Evolutionary conservation across 1,140 invertebrate genomes (phyloP).

Genomic region (Pomacea maculata): DNA sequence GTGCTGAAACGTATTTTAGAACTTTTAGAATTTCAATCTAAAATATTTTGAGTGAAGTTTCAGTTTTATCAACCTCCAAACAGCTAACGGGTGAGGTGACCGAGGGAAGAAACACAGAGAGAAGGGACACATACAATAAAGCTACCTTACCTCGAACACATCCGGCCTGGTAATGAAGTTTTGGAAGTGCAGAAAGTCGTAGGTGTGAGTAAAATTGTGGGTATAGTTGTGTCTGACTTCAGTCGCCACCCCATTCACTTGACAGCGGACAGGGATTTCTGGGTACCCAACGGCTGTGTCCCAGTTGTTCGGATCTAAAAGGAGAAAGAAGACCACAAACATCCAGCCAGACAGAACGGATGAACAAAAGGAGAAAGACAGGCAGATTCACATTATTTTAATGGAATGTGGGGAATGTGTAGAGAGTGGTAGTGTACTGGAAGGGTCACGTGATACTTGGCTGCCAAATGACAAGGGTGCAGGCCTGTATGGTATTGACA

Average conservation of each 20-base stretch:
- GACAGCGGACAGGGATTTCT: conserved; percentile 1
- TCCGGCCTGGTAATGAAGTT: conserved; percentile 5
- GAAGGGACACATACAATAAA: background rate
- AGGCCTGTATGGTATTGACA: no score
- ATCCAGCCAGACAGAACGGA: no score
- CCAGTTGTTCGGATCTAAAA: conserved; percentile 20
- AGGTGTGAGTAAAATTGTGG: conserved; percentile 22
- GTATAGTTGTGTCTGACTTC: background rate
- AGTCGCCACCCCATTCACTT: conserved; percentile 3
- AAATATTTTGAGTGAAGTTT: no score
- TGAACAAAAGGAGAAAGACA: no score
- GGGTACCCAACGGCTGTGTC: conserved; percentile 16
- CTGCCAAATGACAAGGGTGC: no score
- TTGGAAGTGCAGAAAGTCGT: conserved; percentile 27
- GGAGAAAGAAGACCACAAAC: no score
- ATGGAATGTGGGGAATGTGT: no score
- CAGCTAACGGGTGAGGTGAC: no score
- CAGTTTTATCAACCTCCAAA: no score
- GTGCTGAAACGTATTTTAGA: background rate
- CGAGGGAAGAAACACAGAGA: background rate
- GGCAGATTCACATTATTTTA: no score
- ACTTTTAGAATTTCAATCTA: background rate
- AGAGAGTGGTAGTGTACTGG: no score
- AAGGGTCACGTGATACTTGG: no score
- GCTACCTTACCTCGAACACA: conserved; percentile 25